Evolutionary conservation across 2,113 vertebrate species (phyloP).

Genomic region (Entelurus aequoreus): DNA sequence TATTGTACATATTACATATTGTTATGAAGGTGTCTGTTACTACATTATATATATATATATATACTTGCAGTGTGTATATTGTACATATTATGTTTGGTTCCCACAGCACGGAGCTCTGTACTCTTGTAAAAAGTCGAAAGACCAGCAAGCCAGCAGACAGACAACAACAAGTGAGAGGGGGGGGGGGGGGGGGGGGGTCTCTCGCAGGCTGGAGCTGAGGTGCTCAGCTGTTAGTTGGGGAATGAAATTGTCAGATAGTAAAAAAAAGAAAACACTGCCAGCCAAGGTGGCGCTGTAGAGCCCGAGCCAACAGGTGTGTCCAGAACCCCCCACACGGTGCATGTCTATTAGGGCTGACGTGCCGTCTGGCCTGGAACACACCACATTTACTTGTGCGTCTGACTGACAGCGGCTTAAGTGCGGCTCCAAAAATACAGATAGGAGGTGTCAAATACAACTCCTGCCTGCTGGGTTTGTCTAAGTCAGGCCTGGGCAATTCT

Average conservation of each 20-base stretch:
- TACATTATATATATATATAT: no score
- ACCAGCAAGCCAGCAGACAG: neutral
- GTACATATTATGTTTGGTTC: no score
- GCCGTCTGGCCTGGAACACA: constrained; percentile 44
- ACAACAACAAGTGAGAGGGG: neutral
- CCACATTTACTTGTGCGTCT: constrained; percentile 29
- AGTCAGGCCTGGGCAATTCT: no score
- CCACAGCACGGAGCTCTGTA: constrained; percentile 12
- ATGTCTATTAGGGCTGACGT: constrained; percentile 36
- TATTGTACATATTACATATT: no score
- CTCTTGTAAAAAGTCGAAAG: neutral
- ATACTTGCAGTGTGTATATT: no score
- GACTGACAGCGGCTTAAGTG: constrained; percentile 45
- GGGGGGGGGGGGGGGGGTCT: constrained; percentile 41
- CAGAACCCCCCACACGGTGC: constrained; percentile 42
- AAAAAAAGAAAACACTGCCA: constrained; percentile 41
- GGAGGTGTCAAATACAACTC: constrained; percentile 17
- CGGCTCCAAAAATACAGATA: constrained; percentile 36
- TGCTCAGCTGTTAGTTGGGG: constrained; percentile 52
- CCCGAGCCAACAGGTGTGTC: constrained; percentile 51
- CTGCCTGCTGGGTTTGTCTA: constrained; percentile 6
- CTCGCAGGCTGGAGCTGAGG: constrained; percentile 30
- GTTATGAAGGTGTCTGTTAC: no score
- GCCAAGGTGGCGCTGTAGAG: constrained; percentile 48
- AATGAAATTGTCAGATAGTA: constrained; percentile 32